Evolutionary conservation across 1,140 invertebrate genomes (phyloP).

Genomic region (Lepeophtheirus salmonis): DNA sequence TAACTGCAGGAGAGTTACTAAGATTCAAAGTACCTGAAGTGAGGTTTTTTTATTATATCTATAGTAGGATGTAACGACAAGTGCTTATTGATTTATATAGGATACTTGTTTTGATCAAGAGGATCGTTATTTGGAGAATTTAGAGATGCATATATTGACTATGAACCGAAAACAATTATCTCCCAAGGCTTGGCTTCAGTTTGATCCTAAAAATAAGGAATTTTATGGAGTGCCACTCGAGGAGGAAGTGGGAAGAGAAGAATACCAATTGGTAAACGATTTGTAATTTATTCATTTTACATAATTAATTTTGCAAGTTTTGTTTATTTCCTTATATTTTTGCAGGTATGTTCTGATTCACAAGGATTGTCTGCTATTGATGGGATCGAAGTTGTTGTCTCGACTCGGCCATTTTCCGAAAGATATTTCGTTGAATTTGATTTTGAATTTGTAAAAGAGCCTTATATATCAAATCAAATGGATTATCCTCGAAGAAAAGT

Average conservation of each 20-base stretch:
- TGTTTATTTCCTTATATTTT: background rate
- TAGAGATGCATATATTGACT: slow-evolving; percentile 50
- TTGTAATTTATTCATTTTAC: background rate
- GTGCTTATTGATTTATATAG: slow-evolving; percentile 27
- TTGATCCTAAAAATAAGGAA: slow-evolving; percentile 66
- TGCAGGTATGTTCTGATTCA: slow-evolving; percentile 38
- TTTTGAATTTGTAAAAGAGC: slow-evolving; percentile 3
- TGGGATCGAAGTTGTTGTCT: slow-evolving; percentile 52
- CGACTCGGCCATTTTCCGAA: slow-evolving; percentile 26
- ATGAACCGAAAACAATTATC: slow-evolving; percentile 45
- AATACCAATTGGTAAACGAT: slow-evolving; percentile 48
- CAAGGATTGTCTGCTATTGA: slow-evolving; percentile 48
- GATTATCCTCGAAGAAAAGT: slow-evolving; percentile 24
- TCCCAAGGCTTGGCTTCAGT: slow-evolving; percentile 61
- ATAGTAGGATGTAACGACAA: too few species aligned
- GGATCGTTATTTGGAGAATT: slow-evolving; percentile 48
- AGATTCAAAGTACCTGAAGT: slow-evolving; percentile 44
- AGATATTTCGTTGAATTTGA: slow-evolving; percentile 44
- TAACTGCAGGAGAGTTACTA: slow-evolving; percentile 51
- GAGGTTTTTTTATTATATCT: too few species aligned
- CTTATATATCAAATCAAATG: background rate
- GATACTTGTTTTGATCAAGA: slow-evolving; percentile 78
- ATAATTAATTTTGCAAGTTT: background rate
- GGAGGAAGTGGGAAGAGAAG: slow-evolving; percentile 43
- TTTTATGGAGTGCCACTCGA: slow-evolving; percentile 60